Evolutionary conservation across 1,140 invertebrate genomes (phyloP).

Genomic region (Ditylenchus dipsaci): DNA sequence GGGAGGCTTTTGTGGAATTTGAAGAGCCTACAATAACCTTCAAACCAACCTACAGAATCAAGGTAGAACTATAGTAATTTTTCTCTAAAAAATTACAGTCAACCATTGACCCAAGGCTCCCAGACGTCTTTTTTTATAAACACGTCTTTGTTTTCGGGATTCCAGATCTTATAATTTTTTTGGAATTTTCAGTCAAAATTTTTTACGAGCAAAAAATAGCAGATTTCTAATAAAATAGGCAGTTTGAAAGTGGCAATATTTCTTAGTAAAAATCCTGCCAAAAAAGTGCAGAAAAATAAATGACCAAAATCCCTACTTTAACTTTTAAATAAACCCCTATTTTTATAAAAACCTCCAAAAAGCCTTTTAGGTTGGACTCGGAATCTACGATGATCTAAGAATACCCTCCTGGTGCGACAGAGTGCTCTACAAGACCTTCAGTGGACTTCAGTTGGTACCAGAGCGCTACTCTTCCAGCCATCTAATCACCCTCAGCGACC

Average conservation of each 20-base stretch:
- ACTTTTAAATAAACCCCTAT: no score
- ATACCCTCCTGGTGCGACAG: conserved; percentile 30
- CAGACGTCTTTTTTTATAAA: background rate
- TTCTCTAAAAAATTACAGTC: background rate
- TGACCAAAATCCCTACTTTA: no score
- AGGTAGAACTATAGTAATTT: conserved; percentile 10
- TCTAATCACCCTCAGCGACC: conserved; percentile 21
- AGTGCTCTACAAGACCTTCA: conserved; percentile 17
- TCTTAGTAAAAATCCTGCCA: no score
- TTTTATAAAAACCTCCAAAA: background rate
- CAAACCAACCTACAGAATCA: conserved; percentile 35
- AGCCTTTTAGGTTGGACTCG: conserved; percentile 10
- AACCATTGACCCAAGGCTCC: background rate
- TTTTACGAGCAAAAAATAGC: no score
- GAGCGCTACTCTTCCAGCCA: conserved; percentile 16
- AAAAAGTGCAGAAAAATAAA: no score
- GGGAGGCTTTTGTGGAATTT: conserved; percentile 24
- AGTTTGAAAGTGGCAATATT: no score
- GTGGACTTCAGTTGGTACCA: background rate
- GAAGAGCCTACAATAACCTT: conserved; percentile 23
- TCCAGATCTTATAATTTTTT: no score
- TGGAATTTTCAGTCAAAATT: no score
- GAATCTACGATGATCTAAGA: conserved; percentile 17
- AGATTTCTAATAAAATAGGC: no score
- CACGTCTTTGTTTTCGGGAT: no score